Conservation (phyloP, 2,888 invertebrate genomes). For the Calephelis perditalis region DNA sequence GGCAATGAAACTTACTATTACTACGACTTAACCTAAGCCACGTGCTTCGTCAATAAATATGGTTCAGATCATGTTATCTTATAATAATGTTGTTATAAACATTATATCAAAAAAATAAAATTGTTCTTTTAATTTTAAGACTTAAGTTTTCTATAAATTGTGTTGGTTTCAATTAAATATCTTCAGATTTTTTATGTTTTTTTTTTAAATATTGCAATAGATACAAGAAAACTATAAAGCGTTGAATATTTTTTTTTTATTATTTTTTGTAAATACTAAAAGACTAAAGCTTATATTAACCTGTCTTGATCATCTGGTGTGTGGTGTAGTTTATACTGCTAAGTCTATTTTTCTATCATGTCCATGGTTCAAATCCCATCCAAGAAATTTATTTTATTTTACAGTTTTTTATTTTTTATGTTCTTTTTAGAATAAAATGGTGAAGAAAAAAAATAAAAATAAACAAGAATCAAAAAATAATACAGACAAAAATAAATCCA, state of each 20-base stretch:
- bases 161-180: not conserved
- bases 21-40: not conserved
- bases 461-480: slow-evolving; percentile 27
- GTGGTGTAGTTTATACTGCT: slow-evolving; percentile 16
- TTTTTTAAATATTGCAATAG: not conserved
- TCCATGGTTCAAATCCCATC: slow-evolving; percentile 29
- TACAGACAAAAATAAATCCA: slow-evolving; percentile 23
- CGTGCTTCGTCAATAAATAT: not conserved
- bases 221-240: not conserved
- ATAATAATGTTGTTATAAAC: not conserved
- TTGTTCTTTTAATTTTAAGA: not conserved
- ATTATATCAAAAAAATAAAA: not conserved
- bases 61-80: not conserved
- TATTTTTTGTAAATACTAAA: slow-evolving; percentile 15
- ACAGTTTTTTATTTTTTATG: slow-evolving; percentile 17
- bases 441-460: slow-evolving; percentile 26
- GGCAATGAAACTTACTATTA: not conserved
- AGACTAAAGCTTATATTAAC: slow-evolving; percentile 20
- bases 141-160: not conserved
- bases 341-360: slow-evolving; percentile 6
- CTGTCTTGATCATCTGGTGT: accelerated
- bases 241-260: slow-evolving; percentile 19
- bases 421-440: slow-evolving; percentile 17
- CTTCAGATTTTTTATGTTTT: not conserved
- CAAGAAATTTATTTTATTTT: slow-evolving; percentile 17